These are phyloP conservation scores for Halocynthia aurantium DNA, from an alignment of 23 tunicate genomes.

Conservation along the genomic window DNA sequence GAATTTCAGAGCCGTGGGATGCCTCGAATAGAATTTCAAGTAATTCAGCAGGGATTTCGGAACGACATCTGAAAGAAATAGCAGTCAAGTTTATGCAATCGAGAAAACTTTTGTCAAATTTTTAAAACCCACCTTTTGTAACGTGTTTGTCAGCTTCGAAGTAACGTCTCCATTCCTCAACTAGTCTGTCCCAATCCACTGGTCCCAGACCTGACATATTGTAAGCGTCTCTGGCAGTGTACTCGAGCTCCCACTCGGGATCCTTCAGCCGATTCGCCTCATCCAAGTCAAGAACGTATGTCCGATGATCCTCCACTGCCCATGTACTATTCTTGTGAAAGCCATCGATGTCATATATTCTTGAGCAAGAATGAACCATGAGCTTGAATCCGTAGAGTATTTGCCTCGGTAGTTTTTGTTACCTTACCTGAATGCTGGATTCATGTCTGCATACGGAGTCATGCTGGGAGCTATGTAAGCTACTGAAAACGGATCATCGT, in stretches of 20 bases:
- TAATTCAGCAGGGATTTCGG: neutral
- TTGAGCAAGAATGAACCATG: neutral
- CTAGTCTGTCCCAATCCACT: slow-evolving; percentile 23
- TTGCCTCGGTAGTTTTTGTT: neutral
- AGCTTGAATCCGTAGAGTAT: neutral
- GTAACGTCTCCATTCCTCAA: slow-evolving; percentile 23
- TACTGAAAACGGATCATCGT: slow-evolving; percentile 20
- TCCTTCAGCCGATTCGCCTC: slow-evolving; percentile 17
- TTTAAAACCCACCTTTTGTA: neutral
- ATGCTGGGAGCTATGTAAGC: slow-evolving; percentile 63
- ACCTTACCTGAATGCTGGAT: slow-evolving; percentile 61
- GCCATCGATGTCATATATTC: slow-evolving; percentile 43
- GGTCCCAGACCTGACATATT: slow-evolving; percentile 8
- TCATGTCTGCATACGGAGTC: slow-evolving; percentile 45
- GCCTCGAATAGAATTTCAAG: slow-evolving; percentile 3
- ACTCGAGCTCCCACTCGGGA: slow-evolving; percentile 42
- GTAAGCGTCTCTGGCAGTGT: slow-evolving; percentile 36
- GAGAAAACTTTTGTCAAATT: neutral
- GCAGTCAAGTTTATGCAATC: neutral
- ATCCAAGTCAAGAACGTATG: slow-evolving; percentile 26
- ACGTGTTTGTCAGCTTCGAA: neutral
- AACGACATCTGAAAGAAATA: neutral
- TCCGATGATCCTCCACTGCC: slow-evolving; percentile 43
- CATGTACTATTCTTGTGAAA: slow-evolving; percentile 9
- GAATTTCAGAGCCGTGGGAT: no score